phyloP scores from a whole-genome alignment of 2,797 vertebrate species.

The Coilia nasus region DNA sequence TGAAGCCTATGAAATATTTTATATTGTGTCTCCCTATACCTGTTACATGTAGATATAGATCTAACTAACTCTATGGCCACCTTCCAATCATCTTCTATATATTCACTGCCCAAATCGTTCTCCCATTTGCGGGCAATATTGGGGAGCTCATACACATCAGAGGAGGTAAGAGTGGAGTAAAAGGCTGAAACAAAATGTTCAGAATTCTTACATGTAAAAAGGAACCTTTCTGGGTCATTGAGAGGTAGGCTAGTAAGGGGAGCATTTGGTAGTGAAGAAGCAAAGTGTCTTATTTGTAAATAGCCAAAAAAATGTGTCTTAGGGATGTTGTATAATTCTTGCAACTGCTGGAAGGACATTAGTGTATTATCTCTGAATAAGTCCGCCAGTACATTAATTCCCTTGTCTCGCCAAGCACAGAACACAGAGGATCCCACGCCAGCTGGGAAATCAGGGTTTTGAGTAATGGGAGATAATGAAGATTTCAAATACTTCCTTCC shows the following conservation, averaged over 20 bases:
- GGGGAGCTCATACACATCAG: neutral
- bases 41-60: conserved; percentile 4
- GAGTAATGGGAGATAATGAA: neutral
- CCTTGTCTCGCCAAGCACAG: neutral
- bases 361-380: neutral
- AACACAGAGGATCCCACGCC: neutral
- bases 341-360: conserved; percentile 1
- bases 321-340: neutral
- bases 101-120: neutral
- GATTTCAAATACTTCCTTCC: no score
- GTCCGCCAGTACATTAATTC: neutral
- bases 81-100: neutral
- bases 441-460: neutral
- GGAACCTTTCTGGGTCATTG: no score
- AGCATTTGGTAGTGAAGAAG: no score
- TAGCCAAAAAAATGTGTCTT: neutral
- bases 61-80: neutral
- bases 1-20: conserved; percentile 15
- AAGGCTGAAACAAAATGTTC: no score
- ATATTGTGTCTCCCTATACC: neutral
- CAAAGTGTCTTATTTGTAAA: neutral
- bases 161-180: no score
- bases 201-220: no score
- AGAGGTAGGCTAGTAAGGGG: no score
- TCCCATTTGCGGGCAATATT: neutral